Conservation (phyloP, 1,140 invertebrate species). For the Diprion similis region DNA sequence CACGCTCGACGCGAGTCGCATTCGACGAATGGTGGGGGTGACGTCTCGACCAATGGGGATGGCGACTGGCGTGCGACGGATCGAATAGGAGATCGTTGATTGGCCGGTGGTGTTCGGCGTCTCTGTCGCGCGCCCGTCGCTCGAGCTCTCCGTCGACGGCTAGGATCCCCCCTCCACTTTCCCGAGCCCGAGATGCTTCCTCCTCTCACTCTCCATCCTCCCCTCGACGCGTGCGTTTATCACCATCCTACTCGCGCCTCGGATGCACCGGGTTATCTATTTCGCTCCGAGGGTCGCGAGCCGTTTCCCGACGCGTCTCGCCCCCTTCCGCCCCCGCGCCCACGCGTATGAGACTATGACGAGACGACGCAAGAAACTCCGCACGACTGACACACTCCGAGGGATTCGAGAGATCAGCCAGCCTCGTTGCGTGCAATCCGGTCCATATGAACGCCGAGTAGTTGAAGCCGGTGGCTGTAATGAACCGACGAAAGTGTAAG, state of each 20-base stretch:
- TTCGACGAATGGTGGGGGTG: constrained; percentile 30
- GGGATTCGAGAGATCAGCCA: no score
- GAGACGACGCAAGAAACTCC: no score
- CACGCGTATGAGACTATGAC: background rate
- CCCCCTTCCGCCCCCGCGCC: background rate
- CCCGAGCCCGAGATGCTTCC: background rate
- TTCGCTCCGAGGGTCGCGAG: constrained; percentile 27
- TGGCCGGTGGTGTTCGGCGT: constrained; percentile 34
- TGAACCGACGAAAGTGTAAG: no score
- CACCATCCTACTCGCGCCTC: constrained; percentile 22
- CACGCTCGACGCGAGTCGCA: constrained; percentile 36
- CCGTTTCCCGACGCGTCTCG: constrained; percentile 29
- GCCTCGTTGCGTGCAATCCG: no score
- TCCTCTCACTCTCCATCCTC: constrained; percentile 12
- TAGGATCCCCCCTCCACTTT: constrained; percentile 29
- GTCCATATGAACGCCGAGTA: no score
- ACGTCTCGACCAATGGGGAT: constrained; percentile 39
- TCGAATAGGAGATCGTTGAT: constrained; percentile 46
- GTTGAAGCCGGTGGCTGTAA: no score
- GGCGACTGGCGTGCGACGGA: constrained; percentile 47
- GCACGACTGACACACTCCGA: no score
- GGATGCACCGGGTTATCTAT: constrained; percentile 22
- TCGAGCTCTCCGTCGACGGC: constrained; percentile 36
- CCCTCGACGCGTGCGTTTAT: constrained; percentile 22
- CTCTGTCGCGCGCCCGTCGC: constrained; percentile 27